A percentile compares a stretch with the other conserved stretches of the same genome.
phyloP scores from a whole-genome alignment of 1,140 invertebrate species.

The Plectrocnemia conspersa region DNA sequence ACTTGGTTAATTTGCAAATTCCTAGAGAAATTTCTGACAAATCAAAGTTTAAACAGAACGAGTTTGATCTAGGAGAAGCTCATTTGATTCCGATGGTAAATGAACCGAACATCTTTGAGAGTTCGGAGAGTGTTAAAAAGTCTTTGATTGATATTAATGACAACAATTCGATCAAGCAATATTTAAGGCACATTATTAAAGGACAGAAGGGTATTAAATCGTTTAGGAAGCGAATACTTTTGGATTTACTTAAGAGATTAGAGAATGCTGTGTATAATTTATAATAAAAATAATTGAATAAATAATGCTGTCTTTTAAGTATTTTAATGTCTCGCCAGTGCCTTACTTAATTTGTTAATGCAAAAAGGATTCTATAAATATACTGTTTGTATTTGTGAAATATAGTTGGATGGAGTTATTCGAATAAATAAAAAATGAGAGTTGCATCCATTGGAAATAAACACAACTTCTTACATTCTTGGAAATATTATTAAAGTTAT shows the following conservation, averaged over 20 bases:
- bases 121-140: slow-evolving; percentile 20
- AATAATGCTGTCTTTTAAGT: too few species aligned
- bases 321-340: too few species aligned
- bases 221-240: slow-evolving; percentile 26
- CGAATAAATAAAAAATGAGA: too few species aligned
- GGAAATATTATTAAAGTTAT: too few species aligned
- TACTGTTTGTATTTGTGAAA: too few species aligned
- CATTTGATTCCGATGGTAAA: slow-evolving; percentile 28
- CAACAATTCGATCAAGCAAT: slow-evolving; percentile 16
- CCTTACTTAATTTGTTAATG: too few species aligned
- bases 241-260: slow-evolving; percentile 25
- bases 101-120: slow-evolving; percentile 23
- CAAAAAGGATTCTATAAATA: too few species aligned
- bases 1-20: too few species aligned
- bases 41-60: slow-evolving; percentile 7
- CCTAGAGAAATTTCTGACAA: not conserved
- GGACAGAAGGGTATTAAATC: slow-evolving; percentile 12
- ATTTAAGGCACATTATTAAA: slow-evolving; percentile 26
- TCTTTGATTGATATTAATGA: slow-evolving; percentile 18
- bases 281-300: too few species aligned
- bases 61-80: slow-evolving; percentile 26
- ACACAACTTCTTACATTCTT: too few species aligned
- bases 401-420: too few species aligned
- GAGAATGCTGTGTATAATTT: slow-evolving; percentile 10
- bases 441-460: too few species aligned